phyloP scores from a whole-genome alignment of 2,797 vertebrate species.

The Cyprinodon diabolis region DNA sequence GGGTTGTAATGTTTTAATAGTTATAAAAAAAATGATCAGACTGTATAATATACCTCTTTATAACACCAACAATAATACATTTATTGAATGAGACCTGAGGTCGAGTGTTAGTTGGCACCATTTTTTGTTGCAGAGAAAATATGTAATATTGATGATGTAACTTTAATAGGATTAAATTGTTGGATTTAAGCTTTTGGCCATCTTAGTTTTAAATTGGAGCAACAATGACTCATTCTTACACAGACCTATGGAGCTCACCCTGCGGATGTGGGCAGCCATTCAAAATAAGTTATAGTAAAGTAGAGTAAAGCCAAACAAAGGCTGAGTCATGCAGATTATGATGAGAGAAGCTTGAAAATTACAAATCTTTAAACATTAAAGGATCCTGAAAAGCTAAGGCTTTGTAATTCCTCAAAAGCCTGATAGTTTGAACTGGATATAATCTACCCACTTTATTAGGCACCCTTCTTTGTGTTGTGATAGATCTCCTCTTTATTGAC shows the following conservation, averaged over 20 bases:
- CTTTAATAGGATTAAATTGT: conserved; percentile 40
- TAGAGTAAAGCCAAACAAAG: conserved; percentile 58
- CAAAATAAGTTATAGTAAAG: conserved; percentile 62
- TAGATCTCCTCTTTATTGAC: not conserved
- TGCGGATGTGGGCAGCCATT: conserved; percentile 53
- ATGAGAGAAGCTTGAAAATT: conserved; percentile 34
- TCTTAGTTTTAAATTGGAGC: conserved; percentile 42
- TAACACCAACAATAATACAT: not conserved
- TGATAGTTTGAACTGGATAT: not conserved
- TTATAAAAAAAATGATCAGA: not conserved
- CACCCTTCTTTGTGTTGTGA: no score
- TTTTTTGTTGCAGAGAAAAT: not conserved
- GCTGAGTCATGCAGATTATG: conserved; percentile 54
- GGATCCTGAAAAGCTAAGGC: not conserved
- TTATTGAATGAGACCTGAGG: not conserved
- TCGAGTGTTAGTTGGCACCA: not conserved
- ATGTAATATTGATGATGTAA: conserved; percentile 22
- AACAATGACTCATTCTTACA: conserved; percentile 47
- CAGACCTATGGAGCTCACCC: conserved; percentile 34
- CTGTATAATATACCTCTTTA: not conserved
- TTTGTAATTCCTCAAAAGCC: not conserved
- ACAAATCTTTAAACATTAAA: conserved; percentile 37
- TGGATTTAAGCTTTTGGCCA: conserved; percentile 43
- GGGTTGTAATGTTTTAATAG: not conserved
- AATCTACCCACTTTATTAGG: not conserved